phyloP scores from a whole-genome alignment of 2,888 invertebrate species.

The Nipponacmea schrenckii region DNA sequence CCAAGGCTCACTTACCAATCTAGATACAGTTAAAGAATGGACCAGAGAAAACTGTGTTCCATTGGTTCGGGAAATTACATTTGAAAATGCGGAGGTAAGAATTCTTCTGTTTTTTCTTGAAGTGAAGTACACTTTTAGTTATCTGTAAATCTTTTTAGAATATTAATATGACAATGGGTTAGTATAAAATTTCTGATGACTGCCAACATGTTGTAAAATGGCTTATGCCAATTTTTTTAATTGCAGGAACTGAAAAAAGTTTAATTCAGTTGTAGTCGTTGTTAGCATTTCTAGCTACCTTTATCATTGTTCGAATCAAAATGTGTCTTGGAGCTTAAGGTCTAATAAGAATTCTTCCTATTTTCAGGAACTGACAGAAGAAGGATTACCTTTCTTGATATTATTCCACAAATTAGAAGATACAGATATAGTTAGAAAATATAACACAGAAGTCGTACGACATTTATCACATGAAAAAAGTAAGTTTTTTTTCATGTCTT shows the following conservation, averaged over 20 bases:
- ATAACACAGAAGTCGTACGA: conserved; percentile 80
- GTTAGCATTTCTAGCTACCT: no score
- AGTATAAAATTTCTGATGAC: no score
- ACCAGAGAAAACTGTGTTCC: conserved; percentile 93
- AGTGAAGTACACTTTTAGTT: no score
- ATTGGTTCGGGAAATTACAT: conserved; percentile 96
- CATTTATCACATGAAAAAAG: conserved; percentile 89
- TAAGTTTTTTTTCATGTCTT: conserved; percentile 71
- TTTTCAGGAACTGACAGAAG: conserved; percentile 87
- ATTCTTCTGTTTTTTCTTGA: no score
- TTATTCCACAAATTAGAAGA: conserved; percentile 89
- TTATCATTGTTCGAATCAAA: no score
- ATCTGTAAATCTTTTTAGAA: no score
- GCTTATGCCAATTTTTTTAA: no score
- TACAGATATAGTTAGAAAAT: conserved; percentile 86
- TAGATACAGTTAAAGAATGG: conserved; percentile 87
- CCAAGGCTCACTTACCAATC: conserved; percentile 57
- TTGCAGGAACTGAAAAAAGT: no score
- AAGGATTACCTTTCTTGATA: conserved; percentile 97
- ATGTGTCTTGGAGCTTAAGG: no score
- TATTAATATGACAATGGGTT: no score
- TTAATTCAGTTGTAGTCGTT: no score
- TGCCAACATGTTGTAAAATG: no score
- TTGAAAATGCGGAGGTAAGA: conserved; percentile 92
- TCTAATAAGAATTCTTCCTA: not conserved